Conservation (phyloP, 2,113 vertebrate genomes). For the Callospermophilus lateralis region DNA sequence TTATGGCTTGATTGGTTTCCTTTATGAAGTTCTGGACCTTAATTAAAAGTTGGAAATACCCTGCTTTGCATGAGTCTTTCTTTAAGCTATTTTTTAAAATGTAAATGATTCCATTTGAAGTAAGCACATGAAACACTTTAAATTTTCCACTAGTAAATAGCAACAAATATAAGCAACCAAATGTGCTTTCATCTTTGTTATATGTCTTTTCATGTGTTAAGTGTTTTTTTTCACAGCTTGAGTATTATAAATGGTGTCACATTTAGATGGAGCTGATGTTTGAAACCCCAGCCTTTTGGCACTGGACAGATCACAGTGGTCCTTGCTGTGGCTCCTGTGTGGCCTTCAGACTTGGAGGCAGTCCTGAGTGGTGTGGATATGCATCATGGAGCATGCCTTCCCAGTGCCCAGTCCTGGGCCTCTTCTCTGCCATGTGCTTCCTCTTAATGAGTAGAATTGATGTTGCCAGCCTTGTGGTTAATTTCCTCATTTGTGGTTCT, state of each 20-base stretch:
- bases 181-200: not conserved
- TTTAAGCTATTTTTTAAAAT: conserved; percentile 53
- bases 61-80: conserved; percentile 52
- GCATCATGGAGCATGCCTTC: accelerated
- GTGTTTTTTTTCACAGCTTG: not conserved
- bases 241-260: accelerated
- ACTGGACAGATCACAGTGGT: not conserved
- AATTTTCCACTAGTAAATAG: conserved; percentile 12
- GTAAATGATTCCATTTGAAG: conserved; percentile 5
- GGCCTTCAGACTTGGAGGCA: not conserved
- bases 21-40: conserved; percentile 11
- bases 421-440: not conserved
- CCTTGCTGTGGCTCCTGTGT: too few relatives aligned
- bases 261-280: not conserved
- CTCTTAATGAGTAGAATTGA: not conserved
- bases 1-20: conserved; percentile 55
- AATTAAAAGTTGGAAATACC: conserved; percentile 61
- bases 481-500: not conserved
- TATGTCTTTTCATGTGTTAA: not conserved
- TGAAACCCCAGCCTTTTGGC: not conserved
- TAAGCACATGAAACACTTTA: not conserved
- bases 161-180: not conserved
- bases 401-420: not conserved
- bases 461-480: not conserved
- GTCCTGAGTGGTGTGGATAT: not conserved